phyloP scores from a whole-genome alignment of 2,888 invertebrate species.

The Deilephila porcellus region DNA sequence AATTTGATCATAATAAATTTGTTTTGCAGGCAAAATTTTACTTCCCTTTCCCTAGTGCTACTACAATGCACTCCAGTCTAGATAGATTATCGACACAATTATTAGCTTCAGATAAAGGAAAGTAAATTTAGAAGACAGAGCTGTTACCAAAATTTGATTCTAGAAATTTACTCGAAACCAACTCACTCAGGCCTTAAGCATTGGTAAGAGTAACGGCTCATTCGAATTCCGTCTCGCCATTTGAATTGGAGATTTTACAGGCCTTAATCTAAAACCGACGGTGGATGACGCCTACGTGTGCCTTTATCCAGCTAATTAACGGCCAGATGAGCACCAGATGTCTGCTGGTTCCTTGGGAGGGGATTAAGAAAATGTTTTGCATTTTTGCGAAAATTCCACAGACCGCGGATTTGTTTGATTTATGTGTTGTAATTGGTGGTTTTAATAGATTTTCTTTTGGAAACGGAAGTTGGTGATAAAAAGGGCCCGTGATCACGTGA shows the following conservation, averaged over 20 bases:
- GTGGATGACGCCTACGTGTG: constrained; percentile 61
- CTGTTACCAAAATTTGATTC: background rate
- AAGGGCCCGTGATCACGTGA: no score
- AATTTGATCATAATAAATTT: no score
- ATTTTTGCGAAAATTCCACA: background rate
- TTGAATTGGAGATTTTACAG: constrained; percentile 81
- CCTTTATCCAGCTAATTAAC: constrained; percentile 73
- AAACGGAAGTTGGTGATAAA: background rate
- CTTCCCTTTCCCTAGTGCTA: no score
- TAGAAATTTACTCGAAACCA: constrained; percentile 20
- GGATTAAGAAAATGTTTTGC: constrained; percentile 17
- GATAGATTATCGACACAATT: no score
- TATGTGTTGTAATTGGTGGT: background rate
- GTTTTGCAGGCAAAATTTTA: no score
- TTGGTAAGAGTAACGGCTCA: constrained; percentile 59
- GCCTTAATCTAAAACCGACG: constrained; percentile 77
- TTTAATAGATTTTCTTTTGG: background rate
- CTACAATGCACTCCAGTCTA: no score
- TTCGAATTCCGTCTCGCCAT: constrained; percentile 73
- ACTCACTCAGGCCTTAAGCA: constrained; percentile 25
- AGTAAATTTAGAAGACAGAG: no score
- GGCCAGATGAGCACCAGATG: constrained; percentile 52
- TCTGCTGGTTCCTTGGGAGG: constrained; percentile 33
- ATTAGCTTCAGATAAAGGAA: no score
- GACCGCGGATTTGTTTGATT: background rate